phyloP scores from a whole-genome alignment of 2,888 invertebrate genomes.

The Diaprepes abbreviatus region DNA sequence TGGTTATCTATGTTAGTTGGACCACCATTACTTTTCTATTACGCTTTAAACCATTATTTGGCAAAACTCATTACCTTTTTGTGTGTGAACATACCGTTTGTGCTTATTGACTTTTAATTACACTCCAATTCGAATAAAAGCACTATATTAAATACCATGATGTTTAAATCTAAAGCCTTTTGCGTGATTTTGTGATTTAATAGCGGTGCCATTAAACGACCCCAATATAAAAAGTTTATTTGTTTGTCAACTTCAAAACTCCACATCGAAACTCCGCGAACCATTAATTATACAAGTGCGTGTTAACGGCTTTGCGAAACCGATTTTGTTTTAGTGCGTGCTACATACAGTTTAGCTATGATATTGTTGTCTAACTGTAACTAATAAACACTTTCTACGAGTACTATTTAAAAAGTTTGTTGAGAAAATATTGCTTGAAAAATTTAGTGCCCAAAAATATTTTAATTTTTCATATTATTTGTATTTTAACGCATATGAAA shows the following conservation, averaged over 20 bases:
- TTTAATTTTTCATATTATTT: too few relatives aligned
- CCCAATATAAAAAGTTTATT: constrained; percentile 34
- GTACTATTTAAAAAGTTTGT: not conserved
- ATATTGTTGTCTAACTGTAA: constrained; percentile 32
- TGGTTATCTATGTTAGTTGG: too few relatives aligned
- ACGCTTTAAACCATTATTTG: too few relatives aligned
- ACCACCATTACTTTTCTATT: too few relatives aligned
- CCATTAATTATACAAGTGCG: constrained; percentile 36
- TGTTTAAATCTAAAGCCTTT: not conserved
- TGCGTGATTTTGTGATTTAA: constrained; percentile 21
- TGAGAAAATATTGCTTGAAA: not conserved
- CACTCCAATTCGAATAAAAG: not conserved
- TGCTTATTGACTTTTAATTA: too few relatives aligned
- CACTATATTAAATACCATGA: not conserved
- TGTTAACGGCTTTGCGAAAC: constrained; percentile 33
- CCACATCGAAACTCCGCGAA: constrained; percentile 13
- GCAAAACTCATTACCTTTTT: too few relatives aligned
- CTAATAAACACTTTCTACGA: constrained; percentile 5
- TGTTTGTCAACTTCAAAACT: constrained; percentile 27
- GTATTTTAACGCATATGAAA: too few relatives aligned
- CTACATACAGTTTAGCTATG: constrained; percentile 21
- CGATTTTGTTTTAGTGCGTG: constrained; percentile 36
- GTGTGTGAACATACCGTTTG: too few relatives aligned
- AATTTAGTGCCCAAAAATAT: not conserved
- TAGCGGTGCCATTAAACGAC: constrained; percentile 18